A percentile compares a stretch with the other conserved stretches of the same genome.
Conservation (phyloP, 1,140 invertebrate species). For the Rhopalosiphum padi region DNA sequence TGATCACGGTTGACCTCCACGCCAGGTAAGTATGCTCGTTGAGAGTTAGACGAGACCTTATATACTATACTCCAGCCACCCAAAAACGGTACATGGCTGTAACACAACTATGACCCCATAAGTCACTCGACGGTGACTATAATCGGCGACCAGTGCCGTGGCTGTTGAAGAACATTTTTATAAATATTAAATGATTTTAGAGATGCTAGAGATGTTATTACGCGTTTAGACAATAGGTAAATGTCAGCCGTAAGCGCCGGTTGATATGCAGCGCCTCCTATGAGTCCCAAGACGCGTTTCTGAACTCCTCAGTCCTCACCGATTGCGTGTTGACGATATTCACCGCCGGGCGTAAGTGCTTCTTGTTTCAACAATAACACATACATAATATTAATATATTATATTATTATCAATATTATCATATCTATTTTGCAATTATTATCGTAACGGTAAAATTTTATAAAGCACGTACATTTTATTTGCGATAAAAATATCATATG, state of each 20-base stretch:
- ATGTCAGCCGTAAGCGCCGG: background rate
- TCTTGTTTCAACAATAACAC: background rate
- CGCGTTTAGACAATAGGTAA: background rate
- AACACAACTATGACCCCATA: background rate
- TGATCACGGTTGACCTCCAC: constrained; percentile 72
- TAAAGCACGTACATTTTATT: too few relatives aligned
- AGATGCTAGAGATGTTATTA: background rate
- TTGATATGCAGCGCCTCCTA: background rate
- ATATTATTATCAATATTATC: too few relatives aligned
- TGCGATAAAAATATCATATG: too few relatives aligned
- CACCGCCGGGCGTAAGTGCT: background rate
- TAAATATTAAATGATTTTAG: background rate
- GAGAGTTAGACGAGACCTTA: background rate
- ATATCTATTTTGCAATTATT: too few relatives aligned
- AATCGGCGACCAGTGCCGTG: too few relatives aligned
- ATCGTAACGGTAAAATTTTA: too few relatives aligned
- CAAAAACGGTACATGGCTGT: background rate
- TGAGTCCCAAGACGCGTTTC: background rate
- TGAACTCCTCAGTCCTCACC: background rate
- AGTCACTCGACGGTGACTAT: background rate
- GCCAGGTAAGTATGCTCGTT: constrained; percentile 70
- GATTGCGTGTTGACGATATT: background rate
- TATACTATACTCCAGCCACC: background rate
- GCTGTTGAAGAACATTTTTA: background rate
- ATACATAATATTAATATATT: too few relatives aligned